A percentile compares a stretch with the other conserved stretches of the same genome.
phyloP scores from a whole-genome alignment of 2,888 invertebrate species.

The Chaitophorus viminalis region DNA sequence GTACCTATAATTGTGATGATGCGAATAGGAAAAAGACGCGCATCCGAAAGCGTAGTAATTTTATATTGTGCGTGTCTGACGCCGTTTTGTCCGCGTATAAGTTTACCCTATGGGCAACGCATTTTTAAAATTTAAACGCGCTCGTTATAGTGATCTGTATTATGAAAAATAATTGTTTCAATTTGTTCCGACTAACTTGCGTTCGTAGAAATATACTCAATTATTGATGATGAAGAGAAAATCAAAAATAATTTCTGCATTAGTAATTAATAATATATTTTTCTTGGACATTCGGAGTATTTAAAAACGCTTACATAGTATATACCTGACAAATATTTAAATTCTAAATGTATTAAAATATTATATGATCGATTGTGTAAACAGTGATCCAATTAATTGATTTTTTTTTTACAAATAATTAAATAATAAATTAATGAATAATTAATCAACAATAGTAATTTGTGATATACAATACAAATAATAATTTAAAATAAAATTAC shows the following conservation, averaged over 20 bases:
- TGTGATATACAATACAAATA: too few relatives aligned
- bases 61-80: too few relatives aligned
- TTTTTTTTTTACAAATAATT: not conserved
- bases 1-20: too few relatives aligned
- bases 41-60: too few relatives aligned
- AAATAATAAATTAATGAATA: too few relatives aligned
- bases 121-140: not conserved
- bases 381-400: not conserved
- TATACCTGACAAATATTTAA: not conserved
- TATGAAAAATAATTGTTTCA: not conserved
- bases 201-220: not conserved
- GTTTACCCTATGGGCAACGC: too few relatives aligned
- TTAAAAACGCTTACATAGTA: not conserved
- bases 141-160: not conserved
- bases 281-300: not conserved
- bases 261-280: not conserved
- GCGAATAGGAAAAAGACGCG: too few relatives aligned
- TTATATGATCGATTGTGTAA: not conserved
- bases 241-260: not conserved
- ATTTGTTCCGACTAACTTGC: not conserved
- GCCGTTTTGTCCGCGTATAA: too few relatives aligned
- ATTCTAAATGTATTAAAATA: not conserved
- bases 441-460: too few relatives aligned
- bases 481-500: not conserved
- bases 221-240: not conserved